Evolutionary conservation across 2,888 invertebrate genomes (phyloP).

Genomic region (Neuroscelio doddi): DNA sequence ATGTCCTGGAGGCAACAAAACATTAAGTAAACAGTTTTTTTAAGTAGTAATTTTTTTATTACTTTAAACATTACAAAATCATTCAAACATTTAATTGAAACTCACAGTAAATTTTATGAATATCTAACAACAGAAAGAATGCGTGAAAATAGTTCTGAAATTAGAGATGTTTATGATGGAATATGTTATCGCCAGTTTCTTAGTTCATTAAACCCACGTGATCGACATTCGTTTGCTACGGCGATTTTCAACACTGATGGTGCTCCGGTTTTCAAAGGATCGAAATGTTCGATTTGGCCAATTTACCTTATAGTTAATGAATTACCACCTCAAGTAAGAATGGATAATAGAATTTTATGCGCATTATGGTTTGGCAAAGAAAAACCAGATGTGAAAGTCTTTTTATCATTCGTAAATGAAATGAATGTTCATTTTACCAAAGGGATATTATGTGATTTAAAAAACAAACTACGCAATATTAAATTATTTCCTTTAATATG

Average conservation of each 20-base stretch:
- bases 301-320: conserved; percentile 39
- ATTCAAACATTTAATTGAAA: conserved; percentile 8
- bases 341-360: conserved; percentile 14
- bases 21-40: background rate
- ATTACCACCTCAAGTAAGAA: conserved; percentile 22
- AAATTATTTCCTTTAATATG: conserved; percentile 20
- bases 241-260: conserved; percentile 43
- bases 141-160: conserved; percentile 9
- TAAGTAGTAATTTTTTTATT: conserved; percentile 14
- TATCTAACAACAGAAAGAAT: conserved; percentile 9
- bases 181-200: conserved; percentile 23
- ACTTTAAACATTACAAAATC: conserved; percentile 17
- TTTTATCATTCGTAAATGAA: conserved; percentile 26
- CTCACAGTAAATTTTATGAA: conserved; percentile 13
- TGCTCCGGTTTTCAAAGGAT: conserved; percentile 31
- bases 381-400: conserved; percentile 38
- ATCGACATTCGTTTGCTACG: conserved; percentile 18
- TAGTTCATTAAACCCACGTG: background rate
- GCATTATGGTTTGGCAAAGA: conserved; percentile 36
- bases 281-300: conserved; percentile 37
- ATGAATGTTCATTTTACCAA: conserved; percentile 28
- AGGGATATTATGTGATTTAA: conserved; percentile 20
- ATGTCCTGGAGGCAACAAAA: conserved; percentile 2
- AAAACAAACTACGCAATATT: conserved; percentile 7
- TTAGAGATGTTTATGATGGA: conserved; percentile 38